These are phyloP conservation scores for Helogale parvula DNA, from an alignment of 2,113 vertebrate species.

Conservation along the genomic window DNA sequence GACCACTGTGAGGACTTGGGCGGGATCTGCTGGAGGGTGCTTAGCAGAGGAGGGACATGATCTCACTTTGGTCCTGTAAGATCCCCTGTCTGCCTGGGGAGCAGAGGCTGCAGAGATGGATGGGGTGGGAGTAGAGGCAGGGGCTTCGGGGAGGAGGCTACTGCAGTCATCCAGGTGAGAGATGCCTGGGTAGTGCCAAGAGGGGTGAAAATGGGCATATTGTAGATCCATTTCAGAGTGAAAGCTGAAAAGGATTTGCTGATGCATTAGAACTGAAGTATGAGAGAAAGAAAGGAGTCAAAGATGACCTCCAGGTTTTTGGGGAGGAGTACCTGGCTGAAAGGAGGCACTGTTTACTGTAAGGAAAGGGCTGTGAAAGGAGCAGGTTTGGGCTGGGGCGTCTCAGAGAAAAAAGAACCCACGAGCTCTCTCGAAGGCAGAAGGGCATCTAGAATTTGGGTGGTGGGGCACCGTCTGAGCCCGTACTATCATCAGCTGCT, in stretches of 20 bases:
- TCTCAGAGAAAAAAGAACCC: not conserved
- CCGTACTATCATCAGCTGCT: not conserved
- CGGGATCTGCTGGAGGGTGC: not conserved
- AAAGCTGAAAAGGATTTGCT: not conserved
- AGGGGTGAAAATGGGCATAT: not conserved
- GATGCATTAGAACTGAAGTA: not conserved
- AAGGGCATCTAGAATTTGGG: too few species aligned
- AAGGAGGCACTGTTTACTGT: not conserved
- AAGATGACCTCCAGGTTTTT: not conserved
- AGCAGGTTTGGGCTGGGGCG: not conserved
- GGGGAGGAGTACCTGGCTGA: not conserved
- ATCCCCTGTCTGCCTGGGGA: not conserved
- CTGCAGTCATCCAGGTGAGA: not conserved
- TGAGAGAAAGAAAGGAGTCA: not conserved
- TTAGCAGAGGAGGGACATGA: not conserved
- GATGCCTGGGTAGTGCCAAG: not conserved
- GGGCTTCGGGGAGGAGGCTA: not conserved
- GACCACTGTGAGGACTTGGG: not conserved
- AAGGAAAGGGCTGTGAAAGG: not conserved
- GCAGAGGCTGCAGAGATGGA: not conserved
- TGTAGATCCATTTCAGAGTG: not conserved
- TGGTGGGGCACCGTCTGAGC: not conserved
- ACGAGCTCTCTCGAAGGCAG: not conserved
- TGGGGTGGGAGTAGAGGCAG: not conserved
- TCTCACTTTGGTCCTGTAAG: not conserved